Base-by-base conservation (phyloP, 2,888 invertebrate species). In the Tineola bisselliella region DNA sequence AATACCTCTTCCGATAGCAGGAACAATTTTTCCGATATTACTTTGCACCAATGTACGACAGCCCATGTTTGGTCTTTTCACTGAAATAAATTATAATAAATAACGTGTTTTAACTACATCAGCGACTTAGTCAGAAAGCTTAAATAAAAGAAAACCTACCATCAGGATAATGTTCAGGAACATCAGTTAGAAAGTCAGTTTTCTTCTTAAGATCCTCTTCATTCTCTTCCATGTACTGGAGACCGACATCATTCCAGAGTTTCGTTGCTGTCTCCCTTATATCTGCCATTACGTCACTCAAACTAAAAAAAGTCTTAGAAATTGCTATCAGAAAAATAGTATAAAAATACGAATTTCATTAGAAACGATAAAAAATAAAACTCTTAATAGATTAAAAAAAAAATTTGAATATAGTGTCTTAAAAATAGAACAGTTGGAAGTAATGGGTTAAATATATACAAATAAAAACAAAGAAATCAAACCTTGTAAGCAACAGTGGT, bases 161-260 rank as follows among this genome's bases (percentile, higher is more conserved):
- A 56, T 87, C 73, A 0, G 96, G 96, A 81, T 97, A 97, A 73
- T 95, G 92, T 3, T 82, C 71, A 0, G 92, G 91, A 1, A 88
- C 81, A 60, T 90, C 88, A 62, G 89, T 89, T 8, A 92, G 87
- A 74, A 93, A 94, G 76, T 97, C 95, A 60, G 93, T 78, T 75
- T 92, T 91, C 72, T 96, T 94, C 72, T 95, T 95, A 0, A 97
- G 79, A 63, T 97, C 95, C 54, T 91, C 90, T 69, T 96, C 93
- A 78, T 98, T 98, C 76, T 98, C 98, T 48, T 90, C 87, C 76
- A 93, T 90, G 77, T 92, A 98, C 66, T 92, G 91, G 44, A 90
- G 74, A 0, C 98, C 98, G 65, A 92, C 90, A 66, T 90, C 83
- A 1, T 88, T 73, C 96, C 96, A 96, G 0, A 92, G 74, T 1